A percentile compares a stretch with the other conserved stretches of the same genome.
Evolutionary conservation across 2,888 invertebrate species (phyloP).

Genomic region (Andrena fulva): DNA sequence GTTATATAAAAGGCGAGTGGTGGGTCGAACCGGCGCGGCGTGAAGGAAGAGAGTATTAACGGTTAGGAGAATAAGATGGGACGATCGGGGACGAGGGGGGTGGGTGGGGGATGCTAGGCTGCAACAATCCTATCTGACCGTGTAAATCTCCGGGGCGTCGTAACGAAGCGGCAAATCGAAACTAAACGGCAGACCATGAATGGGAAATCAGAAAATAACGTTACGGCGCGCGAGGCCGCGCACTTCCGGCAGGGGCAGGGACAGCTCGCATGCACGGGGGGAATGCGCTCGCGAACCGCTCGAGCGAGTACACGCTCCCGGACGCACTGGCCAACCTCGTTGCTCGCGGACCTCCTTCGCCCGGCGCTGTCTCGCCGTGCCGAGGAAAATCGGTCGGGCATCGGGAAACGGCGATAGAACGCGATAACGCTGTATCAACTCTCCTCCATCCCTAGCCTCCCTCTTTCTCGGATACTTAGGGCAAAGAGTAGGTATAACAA

Average conservation of each 20-base stretch:
- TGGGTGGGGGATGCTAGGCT: constrained; percentile 55
- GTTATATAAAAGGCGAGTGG: constrained; percentile 75
- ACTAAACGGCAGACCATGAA: constrained; percentile 81
- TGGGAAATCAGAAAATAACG: constrained; percentile 80
- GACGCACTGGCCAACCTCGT: neutral
- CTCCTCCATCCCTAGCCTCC: too few relatives aligned
- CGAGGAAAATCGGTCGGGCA: neutral
- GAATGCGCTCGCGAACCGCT: constrained; percentile 52
- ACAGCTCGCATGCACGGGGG: constrained; percentile 56
- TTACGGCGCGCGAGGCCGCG: constrained; percentile 77
- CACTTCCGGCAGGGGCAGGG: constrained; percentile 73
- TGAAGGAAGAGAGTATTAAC: constrained; percentile 31
- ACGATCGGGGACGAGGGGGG: constrained; percentile 23
- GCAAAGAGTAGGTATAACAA: too few relatives aligned
- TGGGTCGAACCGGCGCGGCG: neutral
- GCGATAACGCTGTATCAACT: too few relatives aligned
- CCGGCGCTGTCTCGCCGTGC: neutral
- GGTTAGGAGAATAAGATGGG: constrained; percentile 20
- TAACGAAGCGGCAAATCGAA: constrained; percentile 83
- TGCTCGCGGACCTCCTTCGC: neutral
- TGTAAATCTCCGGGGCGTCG: constrained; percentile 81
- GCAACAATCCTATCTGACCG: constrained; percentile 81
- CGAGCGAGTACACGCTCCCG: constrained; percentile 21
- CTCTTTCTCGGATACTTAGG: too few relatives aligned
- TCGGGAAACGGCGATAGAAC: too few relatives aligned